Evolutionary conservation across 2,888 invertebrate species (phyloP), one percentile per base, ranked within the genome.

Genomic region (Tethea ocularis): DNA sequence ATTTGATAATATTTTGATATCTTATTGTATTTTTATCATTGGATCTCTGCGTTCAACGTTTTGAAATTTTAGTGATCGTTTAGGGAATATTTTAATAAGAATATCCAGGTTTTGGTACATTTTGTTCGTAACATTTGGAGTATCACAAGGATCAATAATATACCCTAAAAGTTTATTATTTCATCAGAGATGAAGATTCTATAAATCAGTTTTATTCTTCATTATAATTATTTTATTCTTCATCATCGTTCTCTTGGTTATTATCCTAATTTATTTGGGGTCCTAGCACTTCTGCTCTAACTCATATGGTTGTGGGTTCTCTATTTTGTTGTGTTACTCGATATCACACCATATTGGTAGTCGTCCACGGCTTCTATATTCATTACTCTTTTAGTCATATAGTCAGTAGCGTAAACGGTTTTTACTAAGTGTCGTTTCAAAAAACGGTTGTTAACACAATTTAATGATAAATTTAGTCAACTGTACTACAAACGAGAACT

Each of bases 401-500:
- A n/a, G n/a, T n/a, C n/a, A n/a, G n/a, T n/a, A n/a, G n/a, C n/a
- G n/a, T n/a, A n/a, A n/a, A n/a, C n/a, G n/a, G n/a, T 7, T 13
- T n/a, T 38, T 36, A 36, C 15, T 6, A 38, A 38, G n/a, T 38
- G 6, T n/a, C n/a, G n/a, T n/a, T n/a, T n/a, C 6, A 15, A n/a
- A 38, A 0, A n/a, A 38, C 6, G 7, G n/a, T n/a, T n/a, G 5
- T 5, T 38, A 29, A 36, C 5, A 15, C 36, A 15, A 4, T 17
- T 38, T 17, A 8, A 41, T 41, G 41, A 46, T 10, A 46, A 46
- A 46, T 46, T 20, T 46, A 2, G 46, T 46, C 20, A 46, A 46
- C 46, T 46, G 46, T 46, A 46, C 46, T 20, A 20, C 17, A 46
- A 46, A 46, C 46, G 46, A 46, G 46, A 46, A 46, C 46, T 46